Base-by-base conservation (phyloP, 2,113 vertebrate genomes). In the Phrynosoma blainvillii region DNA sequence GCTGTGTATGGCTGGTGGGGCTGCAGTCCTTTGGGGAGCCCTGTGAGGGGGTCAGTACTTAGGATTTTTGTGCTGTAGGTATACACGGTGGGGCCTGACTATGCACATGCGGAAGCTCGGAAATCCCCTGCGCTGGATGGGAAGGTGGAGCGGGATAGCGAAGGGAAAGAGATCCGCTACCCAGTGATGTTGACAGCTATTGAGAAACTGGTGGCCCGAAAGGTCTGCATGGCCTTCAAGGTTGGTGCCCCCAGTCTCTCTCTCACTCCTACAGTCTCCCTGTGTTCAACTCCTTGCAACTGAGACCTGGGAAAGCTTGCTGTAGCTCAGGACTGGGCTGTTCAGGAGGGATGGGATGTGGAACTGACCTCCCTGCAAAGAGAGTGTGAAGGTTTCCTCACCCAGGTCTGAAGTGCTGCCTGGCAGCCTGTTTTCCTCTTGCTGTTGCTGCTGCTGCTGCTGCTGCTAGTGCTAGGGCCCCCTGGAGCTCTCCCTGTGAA, bases 141-240 rank as follows among this genome's bases (percentile, higher is more conserved):
- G 70, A 99, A 99, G 90, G 99, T 99, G n/a, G 99, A 99, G 86
- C 95, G 98, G 65, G 99, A 99, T 96, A 99, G 98, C 3, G 99
- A 99, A 89, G 99, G 99, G 27, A 99, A 99, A 76, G 99, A 99
- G 90, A 98, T 99, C 80, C 98, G 99, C 6, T 99, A 99, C 93
- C 99, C 99, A 0, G 99, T 99, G 90, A 99, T 99, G 98, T 97
- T 99, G 47, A 99, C 98, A 0, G 99, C 99, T 94, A 99, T 99
- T 98, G 99, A 99, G 95, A 99, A 99, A 75, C 97, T 99, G 2
- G 98, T 99, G 79, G 99, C 99, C 74, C 97, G 98, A 42, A 99
- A 99, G 95, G 98, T 99, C 92, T 99, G 98, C 79, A 95, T 99
- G 40, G 99, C 99, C 14, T 99, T 99, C 94, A 99, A 99, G 98